Base-by-base conservation (phyloP, 2,888 invertebrate genomes). In the Drosophila affinis region DNA sequence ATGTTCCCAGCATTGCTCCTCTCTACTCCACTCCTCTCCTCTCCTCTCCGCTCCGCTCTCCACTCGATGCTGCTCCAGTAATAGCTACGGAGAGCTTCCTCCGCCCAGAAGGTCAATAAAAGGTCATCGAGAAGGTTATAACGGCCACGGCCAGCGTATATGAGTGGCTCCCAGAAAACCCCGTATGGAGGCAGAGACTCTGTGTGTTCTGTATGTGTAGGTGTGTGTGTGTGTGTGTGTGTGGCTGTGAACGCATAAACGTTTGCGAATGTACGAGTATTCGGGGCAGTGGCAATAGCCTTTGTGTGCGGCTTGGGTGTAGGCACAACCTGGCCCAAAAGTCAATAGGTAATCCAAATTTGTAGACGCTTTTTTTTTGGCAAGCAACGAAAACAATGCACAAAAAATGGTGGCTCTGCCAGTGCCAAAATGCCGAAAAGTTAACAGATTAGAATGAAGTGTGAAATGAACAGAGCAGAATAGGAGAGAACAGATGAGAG, bases 41-140 rank as follows among this genome's bases (percentile, higher is more conserved):
- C 39, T 34, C 4, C 5, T 14, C 34, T 4, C 34, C 1, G 4
- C 12, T 34, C 24, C 34, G 3, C 61, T 44, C 9, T 14, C 32
- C 18, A 49, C 34, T 32, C 10, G 12, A 39, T 39, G 10, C 9
- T 27, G 27, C 1, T n/a, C 3, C 48, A 62, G 47, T 5, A 45
- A 47, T 27, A 14, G 44, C 67, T 51, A 32, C 12, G 32, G 34
- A 47, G 48, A 29, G 29, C 59, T 63, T 56, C n/a, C 54, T 62
- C 64, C 68, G 44, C 55, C 39, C 72, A 77, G 80, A 79, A 79
- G 79, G 79, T 79, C 83, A 79, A 79, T 79, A 79, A 79, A 79
- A 82, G 82, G 79, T 79, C 79, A 79, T 79, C 77, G 77, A 79
- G 82, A 76, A 79, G 82, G 82, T 82, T 79, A 76, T 77, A 74